Evolutionary conservation across 2,113 vertebrate genomes (phyloP).

Genomic region (Hydropotes inermis): DNA sequence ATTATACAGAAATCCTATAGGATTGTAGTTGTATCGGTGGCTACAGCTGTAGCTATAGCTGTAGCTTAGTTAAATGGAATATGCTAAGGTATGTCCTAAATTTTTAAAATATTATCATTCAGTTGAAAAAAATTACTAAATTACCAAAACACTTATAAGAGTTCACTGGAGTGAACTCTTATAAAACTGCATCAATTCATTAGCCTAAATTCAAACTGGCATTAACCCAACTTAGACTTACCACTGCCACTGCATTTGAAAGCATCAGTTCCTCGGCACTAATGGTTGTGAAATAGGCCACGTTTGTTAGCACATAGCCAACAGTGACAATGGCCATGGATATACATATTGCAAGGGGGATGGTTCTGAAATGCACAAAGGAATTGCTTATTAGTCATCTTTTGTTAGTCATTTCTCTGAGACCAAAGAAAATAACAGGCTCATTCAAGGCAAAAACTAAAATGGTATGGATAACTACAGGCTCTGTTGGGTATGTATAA

Average conservation of each 20-base stretch:
- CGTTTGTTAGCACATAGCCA: conserved; percentile 93
- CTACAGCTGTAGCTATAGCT: neutral
- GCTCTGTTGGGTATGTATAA: neutral
- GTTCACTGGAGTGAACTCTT: conserved; percentile 6
- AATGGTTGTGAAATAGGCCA: conserved; percentile 96
- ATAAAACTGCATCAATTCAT: conserved; percentile 18
- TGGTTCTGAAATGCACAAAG: conserved; percentile 87
- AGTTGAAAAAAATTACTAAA: conserved; percentile 24
- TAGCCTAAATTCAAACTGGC: conserved; percentile 26
- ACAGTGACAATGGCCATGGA: conserved; percentile 94
- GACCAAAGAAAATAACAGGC: conserved; percentile 46
- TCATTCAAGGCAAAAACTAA: neutral
- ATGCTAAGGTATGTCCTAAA: neutral
- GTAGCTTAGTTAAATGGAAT: neutral
- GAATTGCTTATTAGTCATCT: conserved; percentile 65
- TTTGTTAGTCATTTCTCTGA: conserved; percentile 44
- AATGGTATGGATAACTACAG: neutral
- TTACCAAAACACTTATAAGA: conserved; percentile 18
- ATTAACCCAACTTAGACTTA: conserved; percentile 76
- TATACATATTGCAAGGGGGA: conserved; percentile 95
- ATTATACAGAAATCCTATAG: neutral
- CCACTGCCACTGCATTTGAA: conserved; percentile 95
- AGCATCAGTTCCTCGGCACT: conserved; percentile 90
- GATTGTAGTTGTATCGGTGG: neutral
- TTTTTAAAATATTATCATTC: neutral